Percentiles rank a stretch among this genome's conserved stretches.
phyloP scores from a whole-genome alignment of 1,140 invertebrate species.

The Bicyclus anynana region DNA sequence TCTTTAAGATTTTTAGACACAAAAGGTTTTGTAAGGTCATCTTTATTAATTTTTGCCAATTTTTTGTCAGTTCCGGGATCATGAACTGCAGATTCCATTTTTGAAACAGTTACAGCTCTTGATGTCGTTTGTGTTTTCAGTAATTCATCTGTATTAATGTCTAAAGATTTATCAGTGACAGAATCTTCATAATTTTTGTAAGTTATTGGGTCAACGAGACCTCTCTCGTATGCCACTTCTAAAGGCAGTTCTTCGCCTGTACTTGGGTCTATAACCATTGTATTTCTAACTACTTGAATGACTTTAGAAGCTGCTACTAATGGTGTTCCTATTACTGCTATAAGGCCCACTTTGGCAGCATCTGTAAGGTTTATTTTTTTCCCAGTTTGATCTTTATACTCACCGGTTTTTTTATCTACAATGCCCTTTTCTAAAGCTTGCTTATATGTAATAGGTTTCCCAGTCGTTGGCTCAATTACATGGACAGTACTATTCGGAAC shows the following conservation, averaged over 20 bases:
- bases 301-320: constrained; percentile 82
- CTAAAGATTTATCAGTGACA: constrained; percentile 50
- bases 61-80: constrained; percentile 39
- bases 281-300: constrained; percentile 70
- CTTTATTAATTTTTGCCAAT: constrained; percentile 36
- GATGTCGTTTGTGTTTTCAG: constrained; percentile 17
- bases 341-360: constrained; percentile 85
- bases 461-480: constrained; percentile 86
- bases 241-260: constrained; percentile 86
- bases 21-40: constrained; percentile 34
- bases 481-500: constrained; percentile 83
- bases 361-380: constrained; percentile 84
- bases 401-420: constrained; percentile 84
- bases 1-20: background rate
- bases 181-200: constrained; percentile 78
- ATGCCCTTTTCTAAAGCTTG: constrained; percentile 88
- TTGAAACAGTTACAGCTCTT: constrained; percentile 32
- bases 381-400: constrained; percentile 82
- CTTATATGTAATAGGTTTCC: constrained; percentile 83
- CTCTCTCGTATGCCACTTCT: constrained; percentile 88
- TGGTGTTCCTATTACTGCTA: constrained; percentile 84
- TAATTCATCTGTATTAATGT: constrained; percentile 77
- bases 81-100: too few relatives aligned
- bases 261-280: constrained; percentile 86
- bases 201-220: constrained; percentile 82